Percentiles rank a stretch among this genome's conserved stretches.
Evolutionary conservation across 2,888 invertebrate genomes (phyloP).

Genomic region (Arctia plantaginis): DNA sequence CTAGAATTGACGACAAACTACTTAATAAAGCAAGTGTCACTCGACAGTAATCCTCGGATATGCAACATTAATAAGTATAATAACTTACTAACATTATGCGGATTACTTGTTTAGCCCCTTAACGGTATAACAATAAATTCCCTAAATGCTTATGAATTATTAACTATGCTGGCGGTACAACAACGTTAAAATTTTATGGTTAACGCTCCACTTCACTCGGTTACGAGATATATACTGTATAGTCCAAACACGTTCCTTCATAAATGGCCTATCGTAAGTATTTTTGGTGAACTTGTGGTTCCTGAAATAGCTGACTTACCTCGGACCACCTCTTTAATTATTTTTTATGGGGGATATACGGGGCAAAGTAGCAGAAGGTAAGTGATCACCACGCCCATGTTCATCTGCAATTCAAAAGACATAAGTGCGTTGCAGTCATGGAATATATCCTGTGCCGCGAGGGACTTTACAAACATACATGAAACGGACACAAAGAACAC

Average conservation of each 20-base stretch:
- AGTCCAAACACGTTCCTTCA: neutral
- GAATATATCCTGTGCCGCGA: too few relatives aligned
- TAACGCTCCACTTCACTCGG: neutral
- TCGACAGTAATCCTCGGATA: too few relatives aligned
- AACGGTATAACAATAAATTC: neutral
- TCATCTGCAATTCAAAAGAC: too few relatives aligned
- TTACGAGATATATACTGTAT: neutral
- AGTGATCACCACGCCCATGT: too few relatives aligned
- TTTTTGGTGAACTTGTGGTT: neutral
- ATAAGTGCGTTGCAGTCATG: too few relatives aligned
- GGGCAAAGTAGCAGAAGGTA: too few relatives aligned
- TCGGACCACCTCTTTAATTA: too few relatives aligned
- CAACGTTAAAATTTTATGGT: neutral
- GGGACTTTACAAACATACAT: too few relatives aligned
- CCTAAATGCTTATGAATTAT: neutral
- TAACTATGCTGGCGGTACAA: neutral
- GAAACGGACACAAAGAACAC: too few relatives aligned
- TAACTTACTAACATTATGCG: neutral
- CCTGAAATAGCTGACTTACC: neutral
- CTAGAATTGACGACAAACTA: too few relatives aligned
- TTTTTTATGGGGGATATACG: too few relatives aligned
- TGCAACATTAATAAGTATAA: neutral
- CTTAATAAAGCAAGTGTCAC: too few relatives aligned
- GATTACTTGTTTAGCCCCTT: neutral
- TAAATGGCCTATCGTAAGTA: neutral